Base-by-base conservation (phyloP, 2,797 vertebrate genomes). In the Sebastes cheni region DNA sequence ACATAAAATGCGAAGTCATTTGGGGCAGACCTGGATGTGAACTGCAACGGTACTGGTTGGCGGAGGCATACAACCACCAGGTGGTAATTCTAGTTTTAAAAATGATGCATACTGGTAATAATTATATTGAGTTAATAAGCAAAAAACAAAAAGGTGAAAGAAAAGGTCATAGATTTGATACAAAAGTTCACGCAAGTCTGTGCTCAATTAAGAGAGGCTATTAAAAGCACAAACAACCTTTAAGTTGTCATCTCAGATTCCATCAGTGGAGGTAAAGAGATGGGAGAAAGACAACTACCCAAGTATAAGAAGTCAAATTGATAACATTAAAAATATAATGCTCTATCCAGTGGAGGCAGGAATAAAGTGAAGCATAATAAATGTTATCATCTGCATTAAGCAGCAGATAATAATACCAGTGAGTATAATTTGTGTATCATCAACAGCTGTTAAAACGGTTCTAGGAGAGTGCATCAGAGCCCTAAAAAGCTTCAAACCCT, bases 401-500 rank as follows among this genome's bases (percentile, higher is more conserved):
- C 22, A 71, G 22, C 14, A 59, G 52, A 12, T 75, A 68, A 59
- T 80, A 72, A 79, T 70, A 86, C 61, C 14, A 20, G 3, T 56
- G 27, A 42, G 66, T 59, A 34, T 82, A 14, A 78, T 71, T 79
- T 81, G 5, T 59, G 42, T 59, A 55, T 67, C 54, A 73, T 80
- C 72, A 83, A 82, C 14, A 66, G 67, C 68, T 80, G 52, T 76
- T 80, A 42, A 66, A 61, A 83, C 81, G 65, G 66, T 87, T 83
- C 25, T 20, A 60, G 72, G 80, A 56, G 79, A 84, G 70, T 66
- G 62, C 14, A 16, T 8, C 72, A 67, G 25, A 58, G 68, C 27
- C 67, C 55, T 39, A 25, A 82, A 88, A 84, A 70, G 79, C 80
- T 69, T 81, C 72, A 79, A 90, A 36, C 67, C 50, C 73, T 88